phyloP scores from a whole-genome alignment of 1,140 invertebrate genomes.

The Drosophila santomea region DNA sequence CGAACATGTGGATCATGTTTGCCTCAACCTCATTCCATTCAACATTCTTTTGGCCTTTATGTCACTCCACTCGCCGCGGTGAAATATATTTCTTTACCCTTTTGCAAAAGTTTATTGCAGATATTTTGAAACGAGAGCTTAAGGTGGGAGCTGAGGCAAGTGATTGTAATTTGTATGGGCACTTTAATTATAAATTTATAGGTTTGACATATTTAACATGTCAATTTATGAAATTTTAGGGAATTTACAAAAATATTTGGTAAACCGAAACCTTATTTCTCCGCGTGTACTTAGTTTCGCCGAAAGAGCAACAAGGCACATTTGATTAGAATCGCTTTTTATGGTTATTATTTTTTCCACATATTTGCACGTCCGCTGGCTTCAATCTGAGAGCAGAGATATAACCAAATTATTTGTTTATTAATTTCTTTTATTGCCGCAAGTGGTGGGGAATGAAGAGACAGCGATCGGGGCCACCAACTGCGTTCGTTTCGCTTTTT shows the following conservation, averaged over 20 bases:
- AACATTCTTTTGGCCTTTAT: slow-evolving; percentile 25
- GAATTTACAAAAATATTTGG: no score
- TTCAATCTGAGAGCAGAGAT: slow-evolving; percentile 9
- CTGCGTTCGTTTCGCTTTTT: slow-evolving; percentile 39
- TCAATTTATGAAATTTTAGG: no score
- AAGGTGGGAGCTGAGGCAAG: no score
- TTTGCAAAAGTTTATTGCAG: neutral
- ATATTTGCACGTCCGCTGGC: slow-evolving; percentile 50
- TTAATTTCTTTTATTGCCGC: slow-evolving; percentile 56
- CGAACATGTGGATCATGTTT: slow-evolving; percentile 45
- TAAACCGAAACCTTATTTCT: no score
- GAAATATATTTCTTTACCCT: slow-evolving; percentile 23
- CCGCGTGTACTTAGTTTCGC: neutral
- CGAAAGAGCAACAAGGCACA: slow-evolving; percentile 27
- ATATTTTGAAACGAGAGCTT: no score
- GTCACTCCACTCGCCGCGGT: slow-evolving; percentile 12
- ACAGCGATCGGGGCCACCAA: slow-evolving; percentile 53
- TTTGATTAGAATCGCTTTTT: slow-evolving; percentile 44
- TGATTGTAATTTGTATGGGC: no score
- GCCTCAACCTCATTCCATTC: slow-evolving; percentile 37
- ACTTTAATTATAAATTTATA: no score
- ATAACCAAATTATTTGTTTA: slow-evolving; percentile 69
- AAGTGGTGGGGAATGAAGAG: no score
- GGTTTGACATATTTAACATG: no score
- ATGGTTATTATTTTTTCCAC: slow-evolving; percentile 51